Base-by-base conservation (phyloP, 1,140 invertebrate species). In the Cydia pomonella region DNA sequence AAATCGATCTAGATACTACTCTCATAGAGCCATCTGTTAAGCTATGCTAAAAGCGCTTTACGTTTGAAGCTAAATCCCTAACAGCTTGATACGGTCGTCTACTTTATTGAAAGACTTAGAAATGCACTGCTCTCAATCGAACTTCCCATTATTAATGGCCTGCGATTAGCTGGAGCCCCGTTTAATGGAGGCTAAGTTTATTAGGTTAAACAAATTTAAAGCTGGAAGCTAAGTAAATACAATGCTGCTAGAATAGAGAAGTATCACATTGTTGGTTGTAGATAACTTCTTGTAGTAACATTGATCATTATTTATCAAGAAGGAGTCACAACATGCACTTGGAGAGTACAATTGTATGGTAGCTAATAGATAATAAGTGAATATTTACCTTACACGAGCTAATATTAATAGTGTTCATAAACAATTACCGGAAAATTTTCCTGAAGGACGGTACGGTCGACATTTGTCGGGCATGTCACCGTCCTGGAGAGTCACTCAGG, bases 31-130 rank as follows among this genome's bases (percentile, higher is more conserved):
- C 10, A 63, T 23, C 27, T 66, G 27, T 77, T 77, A 80, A 82
- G 78, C 76, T 73, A 64, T 74, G 69, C 73, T 77, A 79, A 77
- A 84, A 78, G 78, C 71, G 66, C 53, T 82, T 77, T 47, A 66
- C 29, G 7, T 38, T 38, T 38, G 66, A 27, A 23, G 72, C 53
- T 75, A 66, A 77, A 81, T 77, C 74, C 59, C 73, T 21, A 29
- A 33, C 64, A 9, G 29, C 21, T 69, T 69, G 21, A 69, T 18
- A 69, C 29, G 63, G n/a, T 66, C 25, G 21, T 33, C 6, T 38
- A 69, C 25, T 25, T 29, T 29, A 69, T 23, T 72, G 16, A 21
- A 71, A 76, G 76, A 75, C 63, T 76, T 76, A 73, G 75, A 74
- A 77, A 80, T 75, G 75, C 50, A 73, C 38, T 63, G 50, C 16